A percentile compares a stretch with the other conserved stretches of the same genome.
Evolutionary conservation across 1,140 invertebrate species (phyloP).

Genomic region (Drosophila bifasciata): DNA sequence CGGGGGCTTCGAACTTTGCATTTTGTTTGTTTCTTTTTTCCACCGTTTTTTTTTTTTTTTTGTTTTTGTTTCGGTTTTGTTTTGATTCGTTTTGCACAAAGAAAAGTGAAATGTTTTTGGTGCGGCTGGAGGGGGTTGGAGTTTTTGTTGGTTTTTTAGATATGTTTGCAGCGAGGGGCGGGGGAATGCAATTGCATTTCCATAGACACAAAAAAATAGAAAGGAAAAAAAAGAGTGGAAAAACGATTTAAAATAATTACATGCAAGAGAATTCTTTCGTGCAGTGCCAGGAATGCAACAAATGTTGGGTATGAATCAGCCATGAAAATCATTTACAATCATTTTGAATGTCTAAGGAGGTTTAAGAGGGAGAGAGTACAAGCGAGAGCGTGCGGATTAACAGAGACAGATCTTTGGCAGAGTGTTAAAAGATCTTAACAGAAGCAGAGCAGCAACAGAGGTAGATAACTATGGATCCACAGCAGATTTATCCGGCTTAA

Average conservation of each 20-base stretch:
- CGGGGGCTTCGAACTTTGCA: conserved; percentile 76
- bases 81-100: conserved; percentile 61
- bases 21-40: conserved; percentile 42
- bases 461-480: too few species aligned
- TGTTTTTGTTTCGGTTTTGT: conserved; percentile 23
- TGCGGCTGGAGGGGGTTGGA: conserved; percentile 19
- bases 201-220: conserved; percentile 40
- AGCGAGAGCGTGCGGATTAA: too few species aligned
- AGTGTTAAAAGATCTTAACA: too few species aligned
- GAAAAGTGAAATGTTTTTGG: conserved; percentile 76
- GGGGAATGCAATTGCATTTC: conserved; percentile 55
- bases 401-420: too few species aligned
- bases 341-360: too few species aligned
- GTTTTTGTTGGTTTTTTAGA: conserved; percentile 41
- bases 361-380: too few species aligned
- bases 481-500: too few species aligned
- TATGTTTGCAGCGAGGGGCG: conserved; percentile 15
- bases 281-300: conserved; percentile 7
- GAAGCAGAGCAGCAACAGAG: too few species aligned
- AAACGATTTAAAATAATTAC: conserved; percentile 57
- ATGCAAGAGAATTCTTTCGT: conserved; percentile 48
- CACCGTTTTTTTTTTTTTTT: neutral
- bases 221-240: conserved; percentile 26
- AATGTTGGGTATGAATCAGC: conserved; percentile 33
- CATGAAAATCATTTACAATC: conserved; percentile 43